Evolutionary conservation across 2,888 invertebrate species (phyloP).

Genomic region (Eulithis prunata): DNA sequence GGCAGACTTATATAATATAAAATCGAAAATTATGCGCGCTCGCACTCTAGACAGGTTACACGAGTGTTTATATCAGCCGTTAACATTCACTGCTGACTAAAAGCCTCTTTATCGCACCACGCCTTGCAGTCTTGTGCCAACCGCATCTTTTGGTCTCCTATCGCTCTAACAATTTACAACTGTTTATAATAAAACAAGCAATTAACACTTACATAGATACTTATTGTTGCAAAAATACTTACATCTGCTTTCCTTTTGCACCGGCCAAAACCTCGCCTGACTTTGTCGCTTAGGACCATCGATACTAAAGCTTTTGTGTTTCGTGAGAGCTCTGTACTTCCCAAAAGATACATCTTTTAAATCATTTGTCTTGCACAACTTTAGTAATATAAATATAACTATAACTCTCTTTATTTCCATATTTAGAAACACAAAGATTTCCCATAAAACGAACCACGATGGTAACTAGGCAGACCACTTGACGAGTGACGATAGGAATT

Average conservation of each 20-base stretch:
- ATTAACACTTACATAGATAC: too few species aligned
- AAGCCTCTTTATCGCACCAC: too few species aligned
- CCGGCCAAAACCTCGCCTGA: constrained; percentile 64
- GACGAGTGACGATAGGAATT: constrained; percentile 17
- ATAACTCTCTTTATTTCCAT: constrained; percentile 19
- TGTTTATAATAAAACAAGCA: too few species aligned
- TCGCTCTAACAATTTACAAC: too few species aligned
- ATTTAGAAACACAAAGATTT: not conserved
- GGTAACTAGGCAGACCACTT: not conserved
- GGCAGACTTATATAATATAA: too few species aligned
- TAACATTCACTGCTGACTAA: too few species aligned
- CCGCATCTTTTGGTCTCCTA: too few species aligned
- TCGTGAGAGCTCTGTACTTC: constrained; percentile 43
- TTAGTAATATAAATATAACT: constrained; percentile 36
- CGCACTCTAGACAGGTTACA: too few species aligned
- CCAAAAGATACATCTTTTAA: constrained; percentile 42
- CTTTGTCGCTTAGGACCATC: constrained; percentile 40
- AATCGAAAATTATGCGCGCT: too few species aligned
- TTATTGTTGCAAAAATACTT: constrained; percentile 48
- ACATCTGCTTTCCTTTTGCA: constrained; percentile 74
- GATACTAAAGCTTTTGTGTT: constrained; percentile 37
- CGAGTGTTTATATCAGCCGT: too few species aligned
- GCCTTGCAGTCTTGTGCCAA: too few species aligned
- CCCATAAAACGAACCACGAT: not conserved
- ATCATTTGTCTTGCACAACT: constrained; percentile 51